Conservation (phyloP, 2,797 vertebrate genomes). For the Gallinago solitaria region DNA sequence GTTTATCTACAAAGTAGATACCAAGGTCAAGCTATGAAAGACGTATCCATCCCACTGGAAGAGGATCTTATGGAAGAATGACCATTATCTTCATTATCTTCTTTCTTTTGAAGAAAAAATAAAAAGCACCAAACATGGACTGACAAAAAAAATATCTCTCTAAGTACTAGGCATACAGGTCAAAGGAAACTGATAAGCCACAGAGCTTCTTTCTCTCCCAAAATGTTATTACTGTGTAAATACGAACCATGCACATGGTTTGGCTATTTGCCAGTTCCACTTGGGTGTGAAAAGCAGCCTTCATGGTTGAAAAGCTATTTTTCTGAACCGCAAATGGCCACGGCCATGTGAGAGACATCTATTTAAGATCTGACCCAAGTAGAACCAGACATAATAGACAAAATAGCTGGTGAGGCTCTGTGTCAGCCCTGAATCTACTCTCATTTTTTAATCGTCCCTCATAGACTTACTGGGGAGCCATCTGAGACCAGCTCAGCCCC, state of each 20-base stretch:
- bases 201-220: constrained; percentile 31
- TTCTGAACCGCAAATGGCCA: not conserved
- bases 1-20: not conserved
- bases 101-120: not conserved
- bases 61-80: not conserved
- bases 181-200: constrained; percentile 56
- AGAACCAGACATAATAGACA: not conserved
- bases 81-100: not conserved
- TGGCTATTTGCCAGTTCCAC: constrained; percentile 54
- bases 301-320: constrained; percentile 37
- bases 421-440: not conserved
- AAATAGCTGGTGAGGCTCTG: not conserved
- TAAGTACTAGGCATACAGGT: not conserved
- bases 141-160: not conserved
- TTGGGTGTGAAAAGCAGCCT: constrained; percentile 64
- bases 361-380: constrained; percentile 20
- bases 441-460: not conserved
- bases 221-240: constrained; percentile 25
- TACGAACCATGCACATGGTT: not conserved
- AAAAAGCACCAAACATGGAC: not conserved
- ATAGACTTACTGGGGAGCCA: not conserved
- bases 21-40: not conserved
- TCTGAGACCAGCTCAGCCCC: not conserved
- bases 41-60: not conserved
- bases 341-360: constrained; percentile 13